Conservation (phyloP, 1,140 invertebrate genomes). For the Choristoneura fumiferana region DNA sequence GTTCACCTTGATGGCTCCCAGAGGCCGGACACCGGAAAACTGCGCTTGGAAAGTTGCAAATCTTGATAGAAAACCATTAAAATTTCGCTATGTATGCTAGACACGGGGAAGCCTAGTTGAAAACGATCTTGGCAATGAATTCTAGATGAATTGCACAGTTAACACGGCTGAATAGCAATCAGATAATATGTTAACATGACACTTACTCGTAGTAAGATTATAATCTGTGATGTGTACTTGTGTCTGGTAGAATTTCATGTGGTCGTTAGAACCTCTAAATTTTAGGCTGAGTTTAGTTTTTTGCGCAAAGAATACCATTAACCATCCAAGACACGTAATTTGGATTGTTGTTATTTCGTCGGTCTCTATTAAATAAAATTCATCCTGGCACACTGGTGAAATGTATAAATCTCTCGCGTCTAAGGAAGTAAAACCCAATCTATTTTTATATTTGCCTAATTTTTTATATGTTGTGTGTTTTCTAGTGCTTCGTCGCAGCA, state of each 20-base stretch:
- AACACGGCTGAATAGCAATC: neutral
- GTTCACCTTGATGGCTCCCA: conserved; percentile 1
- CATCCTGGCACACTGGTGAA: no score
- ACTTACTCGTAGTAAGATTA: neutral
- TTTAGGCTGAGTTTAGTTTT: no score
- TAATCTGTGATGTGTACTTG: neutral
- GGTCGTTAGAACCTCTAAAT: no score
- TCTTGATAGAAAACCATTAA: conserved; percentile 12
- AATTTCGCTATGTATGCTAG: neutral
- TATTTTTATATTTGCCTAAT: no score
- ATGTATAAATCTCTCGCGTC: no score
- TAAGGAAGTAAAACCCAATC: no score
- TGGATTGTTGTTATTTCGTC: no score
- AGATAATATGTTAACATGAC: neutral
- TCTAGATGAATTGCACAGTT: neutral
- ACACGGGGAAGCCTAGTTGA: neutral
- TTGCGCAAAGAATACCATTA: no score
- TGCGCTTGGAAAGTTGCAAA: conserved; percentile 11
- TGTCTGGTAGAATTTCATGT: no score
- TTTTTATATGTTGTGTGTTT: neutral
- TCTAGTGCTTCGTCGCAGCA: conserved; percentile 33
- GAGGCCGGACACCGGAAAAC: conserved; percentile 14
- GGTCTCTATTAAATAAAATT: no score
- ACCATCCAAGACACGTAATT: no score
- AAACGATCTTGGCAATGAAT: conserved; percentile 9